Conservation (phyloP, 1,140 invertebrate genomes). For the Heliconius eleuchia region DNA sequence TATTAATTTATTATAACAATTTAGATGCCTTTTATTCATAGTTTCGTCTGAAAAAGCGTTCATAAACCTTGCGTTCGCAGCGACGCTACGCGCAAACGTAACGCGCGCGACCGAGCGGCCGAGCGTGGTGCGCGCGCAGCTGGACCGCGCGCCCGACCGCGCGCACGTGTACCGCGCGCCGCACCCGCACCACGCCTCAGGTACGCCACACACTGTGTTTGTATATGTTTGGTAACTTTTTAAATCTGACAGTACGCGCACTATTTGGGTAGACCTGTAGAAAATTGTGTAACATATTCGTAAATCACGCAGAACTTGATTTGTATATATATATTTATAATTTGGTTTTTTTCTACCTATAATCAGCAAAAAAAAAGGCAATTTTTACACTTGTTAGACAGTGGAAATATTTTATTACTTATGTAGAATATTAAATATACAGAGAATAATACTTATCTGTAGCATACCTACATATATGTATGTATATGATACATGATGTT, state of each 20-base stretch:
- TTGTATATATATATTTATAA: background rate
- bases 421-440: background rate
- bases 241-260: too few species aligned
- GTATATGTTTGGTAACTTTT: background rate
- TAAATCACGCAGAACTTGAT: background rate
- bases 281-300: background rate
- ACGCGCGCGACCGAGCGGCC: slow-evolving; percentile 69
- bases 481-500: too few species aligned
- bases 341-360: background rate
- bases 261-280: background rate
- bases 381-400: background rate
- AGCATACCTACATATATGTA: background rate
- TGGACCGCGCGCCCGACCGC: slow-evolving; percentile 71
- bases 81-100: slow-evolving; percentile 60
- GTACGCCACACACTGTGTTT: slow-evolving; percentile 39
- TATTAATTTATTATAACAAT: too few species aligned
- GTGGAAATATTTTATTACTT: background rate
- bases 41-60: too few species aligned
- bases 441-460: background rate
- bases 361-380: background rate
- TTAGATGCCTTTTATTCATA: background rate
- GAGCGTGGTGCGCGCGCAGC: slow-evolving; percentile 75
- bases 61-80: slow-evolving; percentile 40
- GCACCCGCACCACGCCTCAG: slow-evolving; percentile 71
- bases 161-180: slow-evolving; percentile 70